Percentiles rank a stretch among this genome's conserved stretches.
These are phyloP conservation scores for Athene cunicularia DNA, from an alignment of 2,113 vertebrate genomes.

Conservation along the genomic window DNA sequence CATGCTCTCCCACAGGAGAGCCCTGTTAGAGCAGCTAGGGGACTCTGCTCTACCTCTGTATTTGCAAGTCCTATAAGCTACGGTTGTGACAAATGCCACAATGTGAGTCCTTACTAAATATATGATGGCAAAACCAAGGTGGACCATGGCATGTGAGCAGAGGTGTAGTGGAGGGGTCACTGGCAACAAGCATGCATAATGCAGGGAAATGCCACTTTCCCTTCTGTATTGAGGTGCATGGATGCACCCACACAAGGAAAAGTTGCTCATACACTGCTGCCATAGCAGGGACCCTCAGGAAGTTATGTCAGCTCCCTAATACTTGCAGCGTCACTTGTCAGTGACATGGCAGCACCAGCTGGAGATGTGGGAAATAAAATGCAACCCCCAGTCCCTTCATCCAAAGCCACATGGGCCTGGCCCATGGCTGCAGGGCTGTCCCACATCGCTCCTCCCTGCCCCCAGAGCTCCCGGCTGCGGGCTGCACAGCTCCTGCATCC, in stretches of 20 bases:
- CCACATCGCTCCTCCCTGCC: too few species aligned
- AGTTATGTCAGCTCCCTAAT: not conserved
- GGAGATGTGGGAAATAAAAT: not conserved
- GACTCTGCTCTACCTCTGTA: not conserved
- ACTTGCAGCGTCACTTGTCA: not conserved
- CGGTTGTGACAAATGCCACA: not conserved
- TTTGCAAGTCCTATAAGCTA: not conserved
- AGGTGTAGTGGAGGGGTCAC: not conserved
- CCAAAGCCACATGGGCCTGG: not conserved
- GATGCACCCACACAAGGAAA: not conserved
- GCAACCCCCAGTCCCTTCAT: not conserved
- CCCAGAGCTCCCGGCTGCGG: not conserved
- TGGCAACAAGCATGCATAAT: not conserved
- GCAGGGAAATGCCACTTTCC: not conserved
- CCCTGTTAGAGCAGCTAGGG: not conserved
- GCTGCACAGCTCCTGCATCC: not conserved
- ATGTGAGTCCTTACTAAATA: not conserved
- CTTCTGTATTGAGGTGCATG: not conserved
- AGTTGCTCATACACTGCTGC: not conserved
- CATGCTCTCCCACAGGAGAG: accelerated
- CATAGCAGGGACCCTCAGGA: not conserved
- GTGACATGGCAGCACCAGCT: not conserved
- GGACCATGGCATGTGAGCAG: not conserved
- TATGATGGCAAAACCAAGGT: not conserved
- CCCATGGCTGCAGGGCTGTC: too few species aligned